Percentiles rank a stretch among this genome's conserved stretches.
Evolutionary conservation across 2,888 invertebrate genomes (phyloP).

Genomic region (Drosophila helvetica): DNA sequence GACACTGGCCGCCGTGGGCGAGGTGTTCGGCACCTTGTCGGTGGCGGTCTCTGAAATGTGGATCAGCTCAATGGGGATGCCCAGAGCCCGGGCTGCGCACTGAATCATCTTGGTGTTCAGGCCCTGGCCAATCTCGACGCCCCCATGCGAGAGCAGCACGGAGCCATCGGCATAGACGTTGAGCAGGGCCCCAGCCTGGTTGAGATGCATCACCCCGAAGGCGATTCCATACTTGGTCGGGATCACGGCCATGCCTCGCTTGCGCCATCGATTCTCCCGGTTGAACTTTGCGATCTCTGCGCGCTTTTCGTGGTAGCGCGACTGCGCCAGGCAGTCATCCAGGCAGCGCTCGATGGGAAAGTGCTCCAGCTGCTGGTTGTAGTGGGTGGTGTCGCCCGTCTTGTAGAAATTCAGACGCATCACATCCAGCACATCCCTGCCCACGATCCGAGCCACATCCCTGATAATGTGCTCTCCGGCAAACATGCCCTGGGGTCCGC

Average conservation of each 20-base stretch:
- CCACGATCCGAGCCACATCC: conserved; percentile 89
- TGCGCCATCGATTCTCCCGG: conserved; percentile 92
- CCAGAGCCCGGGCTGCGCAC: conserved; percentile 90
- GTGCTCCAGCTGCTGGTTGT: conserved; percentile 88
- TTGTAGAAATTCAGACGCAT: conserved; percentile 90
- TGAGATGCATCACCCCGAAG: conserved; percentile 90
- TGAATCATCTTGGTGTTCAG: conserved; percentile 98
- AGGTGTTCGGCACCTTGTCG: conserved; percentile 96
- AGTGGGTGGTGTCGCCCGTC: conserved; percentile 91
- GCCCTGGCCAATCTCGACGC: conserved; percentile 99
- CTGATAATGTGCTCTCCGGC: conserved; percentile 91
- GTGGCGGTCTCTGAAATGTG: conserved; percentile 93
- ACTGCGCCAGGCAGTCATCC: conserved; percentile 89
- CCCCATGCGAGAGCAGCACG: conserved; percentile 94
- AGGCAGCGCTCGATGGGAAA: conserved; percentile 92
- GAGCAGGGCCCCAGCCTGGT: conserved; percentile 94
- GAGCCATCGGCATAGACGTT: conserved; percentile 95
- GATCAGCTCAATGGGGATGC: conserved; percentile 89
- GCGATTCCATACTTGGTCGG: conserved; percentile 94
- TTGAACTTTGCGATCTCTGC: conserved; percentile 88
- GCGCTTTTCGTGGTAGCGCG: conserved; percentile 87
- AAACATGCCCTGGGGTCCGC: conserved; percentile 96
- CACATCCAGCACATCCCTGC: conserved; percentile 87
- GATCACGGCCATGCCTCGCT: conserved; percentile 92
- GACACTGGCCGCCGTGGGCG: conserved; percentile 94